A percentile compares a stretch with the other conserved stretches of the same genome.
Conservation (phyloP, 2,113 vertebrate species). For the Cephalopterus ornatus region DNA sequence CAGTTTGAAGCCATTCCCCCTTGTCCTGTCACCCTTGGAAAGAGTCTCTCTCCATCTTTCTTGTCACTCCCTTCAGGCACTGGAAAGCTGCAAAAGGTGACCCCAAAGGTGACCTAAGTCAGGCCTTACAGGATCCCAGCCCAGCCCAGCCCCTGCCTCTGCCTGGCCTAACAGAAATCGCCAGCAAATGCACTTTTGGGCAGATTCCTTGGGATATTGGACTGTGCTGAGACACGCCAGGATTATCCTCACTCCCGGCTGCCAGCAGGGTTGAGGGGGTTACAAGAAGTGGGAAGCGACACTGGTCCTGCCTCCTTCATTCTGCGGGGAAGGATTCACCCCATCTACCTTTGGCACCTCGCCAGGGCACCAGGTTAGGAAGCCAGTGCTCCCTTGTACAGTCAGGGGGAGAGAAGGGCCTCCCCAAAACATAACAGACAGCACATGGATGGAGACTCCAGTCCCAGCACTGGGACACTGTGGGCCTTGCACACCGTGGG, state of each 20-base stretch:
- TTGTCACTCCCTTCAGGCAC: background rate
- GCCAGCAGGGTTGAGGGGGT: background rate
- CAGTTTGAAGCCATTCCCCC: background rate
- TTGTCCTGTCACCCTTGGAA: background rate
- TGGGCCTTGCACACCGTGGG: background rate
- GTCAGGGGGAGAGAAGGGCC: background rate
- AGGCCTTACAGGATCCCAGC: background rate
- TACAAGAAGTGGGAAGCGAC: background rate
- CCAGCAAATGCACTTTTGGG: background rate
- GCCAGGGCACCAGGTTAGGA: background rate
- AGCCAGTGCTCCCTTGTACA: background rate
- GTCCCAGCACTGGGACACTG: rapidly evolving
- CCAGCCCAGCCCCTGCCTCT: background rate
- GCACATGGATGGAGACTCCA: rapidly evolving
- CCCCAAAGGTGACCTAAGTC: background rate
- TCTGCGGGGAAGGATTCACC: no score
- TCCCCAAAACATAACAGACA: background rate
- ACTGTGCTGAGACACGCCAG: background rate
- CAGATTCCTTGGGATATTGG: background rate
- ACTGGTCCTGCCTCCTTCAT: background rate
- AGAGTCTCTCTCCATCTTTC: background rate
- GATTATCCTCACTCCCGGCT: background rate
- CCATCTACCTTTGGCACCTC: background rate
- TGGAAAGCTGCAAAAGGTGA: background rate
- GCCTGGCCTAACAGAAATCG: background rate